phyloP scores from a whole-genome alignment of 2,113 vertebrate species.

The Misgurnus anguillicaudatus region DNA sequence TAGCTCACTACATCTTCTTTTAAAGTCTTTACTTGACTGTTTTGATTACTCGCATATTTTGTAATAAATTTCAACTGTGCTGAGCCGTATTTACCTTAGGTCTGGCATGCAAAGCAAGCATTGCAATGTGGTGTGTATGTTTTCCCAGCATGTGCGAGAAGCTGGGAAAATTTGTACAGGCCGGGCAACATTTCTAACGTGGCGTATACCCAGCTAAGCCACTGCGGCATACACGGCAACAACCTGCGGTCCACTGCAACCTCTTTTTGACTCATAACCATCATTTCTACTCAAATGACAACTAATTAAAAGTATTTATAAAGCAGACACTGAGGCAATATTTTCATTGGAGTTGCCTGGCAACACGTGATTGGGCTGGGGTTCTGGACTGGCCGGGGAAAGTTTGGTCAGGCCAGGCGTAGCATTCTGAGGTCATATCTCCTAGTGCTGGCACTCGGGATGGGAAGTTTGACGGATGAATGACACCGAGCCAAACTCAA shows the following conservation, averaged over 20 bases:
- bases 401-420: slow-evolving; percentile 69
- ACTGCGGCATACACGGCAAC: slow-evolving; percentile 22
- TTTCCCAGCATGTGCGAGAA: background rate
- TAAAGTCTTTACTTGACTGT: too few relatives aligned
- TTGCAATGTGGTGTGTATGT: background rate
- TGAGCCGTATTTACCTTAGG: slow-evolving; percentile 16
- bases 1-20: background rate
- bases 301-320: slow-evolving; percentile 61
- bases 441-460: slow-evolving; percentile 74
- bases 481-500: slow-evolving; percentile 74
- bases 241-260: slow-evolving; percentile 42
- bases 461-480: slow-evolving; percentile 81
- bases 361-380: slow-evolving; percentile 83
- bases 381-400: slow-evolving; percentile 73
- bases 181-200: slow-evolving; percentile 9
- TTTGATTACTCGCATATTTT: background rate
- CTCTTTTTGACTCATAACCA: slow-evolving; percentile 38
- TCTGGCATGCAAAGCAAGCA: slow-evolving; percentile 1
- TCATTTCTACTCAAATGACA: slow-evolving; percentile 51
- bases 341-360: slow-evolving; percentile 82
- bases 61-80: background rate
- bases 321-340: slow-evolving; percentile 77
- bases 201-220: slow-evolving; percentile 30
- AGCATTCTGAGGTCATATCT: slow-evolving; percentile 74
- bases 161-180: slow-evolving; percentile 32